phyloP scores from a whole-genome alignment of 2,888 invertebrate species.

The Protophormia terraenovae region DNA sequence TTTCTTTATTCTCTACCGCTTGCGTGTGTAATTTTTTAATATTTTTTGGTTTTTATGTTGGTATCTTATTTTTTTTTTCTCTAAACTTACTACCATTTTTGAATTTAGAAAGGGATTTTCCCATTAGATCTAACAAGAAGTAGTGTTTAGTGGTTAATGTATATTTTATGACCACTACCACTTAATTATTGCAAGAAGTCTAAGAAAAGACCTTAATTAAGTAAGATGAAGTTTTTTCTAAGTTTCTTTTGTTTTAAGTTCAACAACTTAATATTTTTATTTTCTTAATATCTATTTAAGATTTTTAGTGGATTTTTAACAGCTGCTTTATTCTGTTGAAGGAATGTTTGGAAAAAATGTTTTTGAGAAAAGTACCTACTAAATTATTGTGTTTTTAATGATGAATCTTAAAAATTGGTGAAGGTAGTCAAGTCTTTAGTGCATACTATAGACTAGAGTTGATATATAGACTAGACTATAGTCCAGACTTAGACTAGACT shows the following conservation, averaged over 20 bases:
- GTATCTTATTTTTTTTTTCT: background rate
- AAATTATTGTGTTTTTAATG: background rate
- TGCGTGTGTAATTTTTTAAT: constrained; percentile 30
- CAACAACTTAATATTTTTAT: constrained; percentile 2
- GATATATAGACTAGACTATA: no score
- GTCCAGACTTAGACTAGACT: no score
- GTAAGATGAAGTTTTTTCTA: constrained; percentile 9
- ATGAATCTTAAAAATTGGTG: background rate
- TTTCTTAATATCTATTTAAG: background rate
- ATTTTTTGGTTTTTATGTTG: background rate
- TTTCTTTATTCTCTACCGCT: constrained; percentile 28
- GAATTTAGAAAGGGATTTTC: constrained; percentile 26
- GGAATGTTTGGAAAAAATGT: background rate
- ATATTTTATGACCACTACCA: background rate
- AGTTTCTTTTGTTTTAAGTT: constrained; percentile 2
- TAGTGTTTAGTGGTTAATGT: background rate
- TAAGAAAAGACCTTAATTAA: constrained; percentile 18
- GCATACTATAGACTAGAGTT: no score
- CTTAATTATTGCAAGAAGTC: background rate
- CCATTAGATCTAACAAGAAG: background rate
- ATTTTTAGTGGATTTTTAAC: background rate
- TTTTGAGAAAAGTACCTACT: background rate
- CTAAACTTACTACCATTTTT: background rate
- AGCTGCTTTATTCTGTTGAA: background rate
- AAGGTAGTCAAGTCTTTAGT: no score